Percentiles rank a stretch among this genome's conserved stretches.
Evolutionary conservation across 2,797 vertebrate genomes (phyloP).

Genomic region (Aphelocoma californica): DNA sequence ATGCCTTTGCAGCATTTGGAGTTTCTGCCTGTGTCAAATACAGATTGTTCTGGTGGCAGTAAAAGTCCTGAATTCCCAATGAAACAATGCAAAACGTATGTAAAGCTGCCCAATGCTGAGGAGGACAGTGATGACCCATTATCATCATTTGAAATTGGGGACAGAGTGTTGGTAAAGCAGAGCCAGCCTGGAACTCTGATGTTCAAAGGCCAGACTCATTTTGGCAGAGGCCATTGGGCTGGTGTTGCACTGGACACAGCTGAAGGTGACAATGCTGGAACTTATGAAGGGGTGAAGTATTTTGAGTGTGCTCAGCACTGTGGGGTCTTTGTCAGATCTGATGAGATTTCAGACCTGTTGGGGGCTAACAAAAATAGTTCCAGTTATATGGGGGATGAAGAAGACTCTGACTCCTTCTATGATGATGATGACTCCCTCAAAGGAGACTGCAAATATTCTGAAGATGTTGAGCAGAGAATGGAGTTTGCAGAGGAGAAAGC

Average conservation of each 20-base stretch:
- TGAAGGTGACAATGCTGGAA: conserved; percentile 66
- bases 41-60: not conserved
- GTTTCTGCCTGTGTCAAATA: not conserved
- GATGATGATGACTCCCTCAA: conserved; percentile 11
- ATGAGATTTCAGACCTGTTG: conserved; percentile 57
- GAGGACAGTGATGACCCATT: conserved; percentile 46
- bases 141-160: conserved; percentile 54
- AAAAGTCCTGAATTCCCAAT: not conserved
- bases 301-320: conserved; percentile 65
- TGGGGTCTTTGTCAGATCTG: conserved; percentile 67
- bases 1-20: not conserved
- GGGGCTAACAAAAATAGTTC: not conserved
- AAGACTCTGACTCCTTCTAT: conserved; percentile 32
- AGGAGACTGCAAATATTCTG: not conserved
- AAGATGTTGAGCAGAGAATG: not conserved
- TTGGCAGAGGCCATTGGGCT: conserved; percentile 67
- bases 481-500: not conserved
- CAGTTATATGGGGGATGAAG: not conserved
- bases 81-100: not conserved
- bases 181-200: conserved; percentile 61
- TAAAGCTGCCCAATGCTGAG: not conserved
- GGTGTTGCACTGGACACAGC: conserved; percentile 69
- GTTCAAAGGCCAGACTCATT: conserved; percentile 65
- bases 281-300: conserved; percentile 64
- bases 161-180: conserved; percentile 68